These are phyloP conservation scores for Orthonyx spaldingii DNA, from an alignment of 2,113 vertebrate species.

Conservation along the genomic window DNA sequence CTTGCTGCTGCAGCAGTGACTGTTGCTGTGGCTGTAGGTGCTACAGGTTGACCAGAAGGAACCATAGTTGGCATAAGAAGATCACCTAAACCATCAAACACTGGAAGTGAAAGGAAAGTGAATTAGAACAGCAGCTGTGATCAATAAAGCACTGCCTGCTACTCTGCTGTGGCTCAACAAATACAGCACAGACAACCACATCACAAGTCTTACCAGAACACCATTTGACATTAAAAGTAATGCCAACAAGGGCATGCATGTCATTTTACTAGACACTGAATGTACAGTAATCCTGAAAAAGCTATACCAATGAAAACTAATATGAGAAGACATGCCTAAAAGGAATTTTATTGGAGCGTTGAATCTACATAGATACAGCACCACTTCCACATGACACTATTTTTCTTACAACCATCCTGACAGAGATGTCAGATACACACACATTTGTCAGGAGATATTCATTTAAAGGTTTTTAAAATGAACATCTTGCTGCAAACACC, in stretches of 20 bases:
- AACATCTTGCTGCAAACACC: constrained; percentile 39
- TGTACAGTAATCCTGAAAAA: neutral
- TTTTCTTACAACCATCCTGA: neutral
- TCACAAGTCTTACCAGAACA: constrained; percentile 17
- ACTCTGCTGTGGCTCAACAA: neutral
- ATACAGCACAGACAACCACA: neutral
- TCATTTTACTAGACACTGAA: neutral
- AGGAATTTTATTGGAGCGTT: neutral
- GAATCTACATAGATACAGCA: neutral
- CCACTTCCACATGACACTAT: neutral
- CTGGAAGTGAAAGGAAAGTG: constrained; percentile 69
- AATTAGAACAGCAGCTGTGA: neutral
- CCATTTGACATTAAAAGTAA: constrained; percentile 33
- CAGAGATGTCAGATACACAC: neutral
- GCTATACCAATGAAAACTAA: neutral
- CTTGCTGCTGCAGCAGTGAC: constrained; percentile 69
- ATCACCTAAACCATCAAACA: constrained; percentile 95
- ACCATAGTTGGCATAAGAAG: constrained; percentile 94
- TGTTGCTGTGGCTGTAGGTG: constrained; percentile 61
- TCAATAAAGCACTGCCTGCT: neutral
- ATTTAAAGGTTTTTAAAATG: constrained; percentile 43
- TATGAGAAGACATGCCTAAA: constrained; percentile 19
- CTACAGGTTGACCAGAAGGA: constrained; percentile 83
- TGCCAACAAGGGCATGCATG: constrained; percentile 55
- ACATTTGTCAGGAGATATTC: constrained; percentile 22